phyloP scores from a whole-genome alignment of 1,140 invertebrate genomes.

The Zophobas atratus region DNA sequence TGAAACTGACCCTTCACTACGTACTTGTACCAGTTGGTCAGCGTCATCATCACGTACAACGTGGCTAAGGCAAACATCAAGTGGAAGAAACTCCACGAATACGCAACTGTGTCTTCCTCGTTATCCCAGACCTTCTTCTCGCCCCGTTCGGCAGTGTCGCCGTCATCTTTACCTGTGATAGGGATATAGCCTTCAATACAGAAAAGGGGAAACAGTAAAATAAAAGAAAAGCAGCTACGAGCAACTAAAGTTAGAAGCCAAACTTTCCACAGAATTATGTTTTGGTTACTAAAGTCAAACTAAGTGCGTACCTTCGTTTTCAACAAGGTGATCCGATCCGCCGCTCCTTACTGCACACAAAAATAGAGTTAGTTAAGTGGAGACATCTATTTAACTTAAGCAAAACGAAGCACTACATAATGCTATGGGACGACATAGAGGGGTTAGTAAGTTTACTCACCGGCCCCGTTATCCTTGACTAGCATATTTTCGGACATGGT shows the following conservation, averaged over 20 bases:
- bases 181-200: slow-evolving; percentile 61
- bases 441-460: slow-evolving; percentile 66
- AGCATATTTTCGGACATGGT: slow-evolving; percentile 85
- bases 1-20: slow-evolving; percentile 66
- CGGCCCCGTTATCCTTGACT: slow-evolving; percentile 78
- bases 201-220: slow-evolving; percentile 54
- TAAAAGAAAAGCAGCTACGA: slow-evolving; percentile 20
- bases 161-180: slow-evolving; percentile 66
- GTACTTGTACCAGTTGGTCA: slow-evolving; percentile 99
- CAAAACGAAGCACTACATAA: slow-evolving; percentile 61
- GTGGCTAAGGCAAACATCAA: slow-evolving; percentile 97
- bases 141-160: slow-evolving; percentile 74
- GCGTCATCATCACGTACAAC: slow-evolving; percentile 99
- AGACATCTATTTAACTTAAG: slow-evolving; percentile 29
- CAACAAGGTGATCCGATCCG: slow-evolving; percentile 65
- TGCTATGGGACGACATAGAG: slow-evolving; percentile 58
- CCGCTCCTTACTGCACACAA: slow-evolving; percentile 63
- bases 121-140: slow-evolving; percentile 91
- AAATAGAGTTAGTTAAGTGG: slow-evolving; percentile 47
- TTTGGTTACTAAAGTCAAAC: slow-evolving; percentile 35
- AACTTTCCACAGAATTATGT: slow-evolving; percentile 62
- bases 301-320: slow-evolving; percentile 68
- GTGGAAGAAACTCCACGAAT: slow-evolving; percentile 99
- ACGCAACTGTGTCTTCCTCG: slow-evolving; percentile 94
- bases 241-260: slow-evolving; percentile 11